Evolutionary conservation across 2,113 vertebrate species (phyloP), one percentile per base, ranked within the genome.

Genomic region (Potamarius usumacintae): DNA sequence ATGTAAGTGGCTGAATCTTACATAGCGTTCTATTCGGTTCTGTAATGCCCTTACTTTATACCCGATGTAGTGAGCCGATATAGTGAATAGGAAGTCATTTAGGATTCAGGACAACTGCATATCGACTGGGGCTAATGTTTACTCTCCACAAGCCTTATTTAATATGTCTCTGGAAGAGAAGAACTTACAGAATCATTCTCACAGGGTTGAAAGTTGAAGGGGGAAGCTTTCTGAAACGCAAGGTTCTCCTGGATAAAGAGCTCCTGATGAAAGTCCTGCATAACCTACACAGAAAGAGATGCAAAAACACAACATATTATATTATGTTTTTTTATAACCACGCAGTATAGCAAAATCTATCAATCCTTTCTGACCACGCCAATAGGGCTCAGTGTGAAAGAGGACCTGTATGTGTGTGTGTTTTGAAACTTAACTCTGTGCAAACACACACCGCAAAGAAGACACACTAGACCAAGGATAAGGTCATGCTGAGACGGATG

Each of bases 241-340:
- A 95, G 82, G 92, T 98, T 98, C 91, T 97, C 98, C 94, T 98
- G 97, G 7, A 98, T 48, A 83, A 99, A 99, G 87, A 97, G 94
- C 93, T 98, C 96, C 34, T 98, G 97, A 87, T 97, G 97, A 92
- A 96, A 96, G 89, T 99, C 97, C 89, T 96, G 95, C 87, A 96
- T 94, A 82, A 98, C 96, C 98, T 99, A 90, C 22, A 42, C 42
- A 22, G 72, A 34, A 34, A 71, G 17, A 82, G 4, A 53, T 25
- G n/a, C 55, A 52, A 79, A 83, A 18, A 2, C 48, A 5, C 53
- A 84, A 52, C 42, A 27, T 83, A 22, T 34, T 34, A 34, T 34
- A 34, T 34, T 34, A 71, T 30, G 4, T 30, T 22, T 63, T 27
- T 15, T 5, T 50, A 6, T 55, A 25, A 63, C 12, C 22, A 52